Conservation (phyloP, 53 echinoderm and acorn worm genomes). For the Actinopyga echinites region DNA sequence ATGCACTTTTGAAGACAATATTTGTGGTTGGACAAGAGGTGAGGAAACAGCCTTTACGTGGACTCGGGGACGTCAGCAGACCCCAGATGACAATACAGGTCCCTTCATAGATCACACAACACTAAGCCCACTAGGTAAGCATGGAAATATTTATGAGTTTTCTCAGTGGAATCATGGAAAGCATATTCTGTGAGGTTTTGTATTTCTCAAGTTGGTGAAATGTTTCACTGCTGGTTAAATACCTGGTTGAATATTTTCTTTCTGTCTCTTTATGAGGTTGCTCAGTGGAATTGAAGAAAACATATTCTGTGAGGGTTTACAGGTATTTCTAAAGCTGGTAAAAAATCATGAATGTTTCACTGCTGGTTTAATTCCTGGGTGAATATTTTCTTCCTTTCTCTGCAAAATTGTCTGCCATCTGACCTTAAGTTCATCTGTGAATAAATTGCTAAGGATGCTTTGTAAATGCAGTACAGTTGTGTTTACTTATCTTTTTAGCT, state of each 20-base stretch:
- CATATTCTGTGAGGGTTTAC: neutral
- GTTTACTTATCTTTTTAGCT: too few relatives aligned
- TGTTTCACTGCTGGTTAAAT: neutral
- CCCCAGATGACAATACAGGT: slow-evolving; percentile 79
- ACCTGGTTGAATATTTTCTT: too few relatives aligned
- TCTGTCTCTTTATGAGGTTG: neutral
- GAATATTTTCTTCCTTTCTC: too few relatives aligned
- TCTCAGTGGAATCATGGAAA: neutral
- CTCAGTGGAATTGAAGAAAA: neutral
- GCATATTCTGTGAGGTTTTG: neutral
- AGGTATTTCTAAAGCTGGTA: neutral
- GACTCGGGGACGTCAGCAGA: slow-evolving; percentile 59
- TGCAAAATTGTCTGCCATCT: too few relatives aligned
- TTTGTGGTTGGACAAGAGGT: slow-evolving; percentile 85
- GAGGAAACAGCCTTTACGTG: slow-evolving; percentile 62
- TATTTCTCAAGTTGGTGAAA: neutral
- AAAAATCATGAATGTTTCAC: too few relatives aligned
- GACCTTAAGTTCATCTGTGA: too few relatives aligned
- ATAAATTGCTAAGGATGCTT: too few relatives aligned
- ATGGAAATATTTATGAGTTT: neutral
- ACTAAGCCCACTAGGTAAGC: slow-evolving; percentile 73
- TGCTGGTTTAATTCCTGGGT: too few relatives aligned
- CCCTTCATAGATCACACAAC: slow-evolving; percentile 86
- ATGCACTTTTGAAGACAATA: slow-evolving; percentile 78
- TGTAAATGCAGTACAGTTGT: too few relatives aligned